Percentiles rank a stretch among this genome's conserved stretches.
Evolutionary conservation across 2,797 vertebrate species (phyloP).

Genomic region (Poecilia velifera): DNA sequence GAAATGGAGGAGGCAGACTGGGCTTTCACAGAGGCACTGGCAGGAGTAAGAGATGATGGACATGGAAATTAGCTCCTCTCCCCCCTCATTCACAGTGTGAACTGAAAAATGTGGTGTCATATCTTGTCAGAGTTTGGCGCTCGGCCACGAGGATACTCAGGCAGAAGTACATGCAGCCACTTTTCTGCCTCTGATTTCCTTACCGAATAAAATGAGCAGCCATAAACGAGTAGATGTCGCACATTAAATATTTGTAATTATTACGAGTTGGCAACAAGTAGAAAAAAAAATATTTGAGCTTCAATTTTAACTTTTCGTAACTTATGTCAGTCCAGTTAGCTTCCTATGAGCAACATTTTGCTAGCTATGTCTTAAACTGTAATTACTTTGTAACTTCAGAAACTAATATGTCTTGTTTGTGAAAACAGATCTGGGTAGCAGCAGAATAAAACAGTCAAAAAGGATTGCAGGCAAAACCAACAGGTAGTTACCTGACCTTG

Average conservation of each 20-base stretch:
- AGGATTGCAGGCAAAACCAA: neutral
- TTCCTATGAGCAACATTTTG: neutral
- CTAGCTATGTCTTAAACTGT: neutral
- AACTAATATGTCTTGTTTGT: neutral
- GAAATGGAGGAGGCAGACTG: constrained; percentile 52
- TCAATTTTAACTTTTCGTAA: constrained; percentile 2
- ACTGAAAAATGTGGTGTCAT: constrained; percentile 74
- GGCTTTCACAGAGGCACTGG: constrained; percentile 61
- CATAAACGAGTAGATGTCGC: constrained; percentile 15
- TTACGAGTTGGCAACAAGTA: constrained; percentile 3
- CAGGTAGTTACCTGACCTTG: neutral
- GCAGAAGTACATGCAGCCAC: constrained; percentile 40
- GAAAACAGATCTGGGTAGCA: neutral
- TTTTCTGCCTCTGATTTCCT: constrained; percentile 46
- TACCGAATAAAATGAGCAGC: constrained; percentile 20
- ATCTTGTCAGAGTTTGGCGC: constrained; percentile 68
- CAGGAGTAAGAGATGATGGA: constrained; percentile 76
- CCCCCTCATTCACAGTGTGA: constrained; percentile 55
- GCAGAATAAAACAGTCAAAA: neutral
- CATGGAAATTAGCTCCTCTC: constrained; percentile 76
- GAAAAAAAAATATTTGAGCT: constrained; percentile 4
- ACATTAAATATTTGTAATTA: constrained; percentile 13
- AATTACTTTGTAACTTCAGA: neutral
- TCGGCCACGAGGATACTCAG: constrained; percentile 55
- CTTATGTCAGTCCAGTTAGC: neutral